phyloP scores from a whole-genome alignment of 2,888 invertebrate species.

The Chesias legatella region DNA sequence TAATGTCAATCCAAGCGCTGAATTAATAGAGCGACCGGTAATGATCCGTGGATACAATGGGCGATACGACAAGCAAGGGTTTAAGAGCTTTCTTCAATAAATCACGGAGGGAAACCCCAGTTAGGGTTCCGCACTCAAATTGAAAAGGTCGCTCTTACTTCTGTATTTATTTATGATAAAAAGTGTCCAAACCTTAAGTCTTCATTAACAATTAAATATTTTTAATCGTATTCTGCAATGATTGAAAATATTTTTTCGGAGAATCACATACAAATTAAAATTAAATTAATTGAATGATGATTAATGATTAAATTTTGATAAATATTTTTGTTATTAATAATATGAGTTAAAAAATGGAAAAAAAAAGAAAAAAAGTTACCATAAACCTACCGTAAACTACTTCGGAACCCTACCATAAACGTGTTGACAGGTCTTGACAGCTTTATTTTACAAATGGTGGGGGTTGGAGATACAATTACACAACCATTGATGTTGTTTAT shows the following conservation, averaged over 20 bases:
- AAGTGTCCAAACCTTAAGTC: too few relatives aligned
- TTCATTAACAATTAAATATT: too few relatives aligned
- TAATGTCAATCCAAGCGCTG: slow-evolving; percentile 34
- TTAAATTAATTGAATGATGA: too few relatives aligned
- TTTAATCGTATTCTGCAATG: too few relatives aligned
- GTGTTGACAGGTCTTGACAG: slow-evolving; percentile 7
- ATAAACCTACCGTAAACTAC: too few relatives aligned
- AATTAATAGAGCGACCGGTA: slow-evolving; percentile 58
- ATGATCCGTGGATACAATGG: slow-evolving; percentile 52
- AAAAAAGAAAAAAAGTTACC: too few relatives aligned
- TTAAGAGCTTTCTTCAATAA: slow-evolving; percentile 78
- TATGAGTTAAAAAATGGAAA: too few relatives aligned
- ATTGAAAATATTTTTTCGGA: too few relatives aligned
- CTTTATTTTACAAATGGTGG: slow-evolving; percentile 34
- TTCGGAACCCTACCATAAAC: slow-evolving; percentile 1
- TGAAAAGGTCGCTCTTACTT: neutral
- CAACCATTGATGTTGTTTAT: slow-evolving; percentile 54
- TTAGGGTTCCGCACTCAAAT: slow-evolving; percentile 3
- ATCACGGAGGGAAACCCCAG: slow-evolving; percentile 47
- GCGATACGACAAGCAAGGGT: slow-evolving; percentile 57
- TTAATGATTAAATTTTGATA: too few relatives aligned
- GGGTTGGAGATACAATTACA: slow-evolving; percentile 49
- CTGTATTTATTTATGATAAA: too few relatives aligned
- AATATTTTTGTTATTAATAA: too few relatives aligned
- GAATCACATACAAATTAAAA: too few relatives aligned